Conservation (phyloP, 2,113 vertebrate genomes). For the Cavia aperea region DNA sequence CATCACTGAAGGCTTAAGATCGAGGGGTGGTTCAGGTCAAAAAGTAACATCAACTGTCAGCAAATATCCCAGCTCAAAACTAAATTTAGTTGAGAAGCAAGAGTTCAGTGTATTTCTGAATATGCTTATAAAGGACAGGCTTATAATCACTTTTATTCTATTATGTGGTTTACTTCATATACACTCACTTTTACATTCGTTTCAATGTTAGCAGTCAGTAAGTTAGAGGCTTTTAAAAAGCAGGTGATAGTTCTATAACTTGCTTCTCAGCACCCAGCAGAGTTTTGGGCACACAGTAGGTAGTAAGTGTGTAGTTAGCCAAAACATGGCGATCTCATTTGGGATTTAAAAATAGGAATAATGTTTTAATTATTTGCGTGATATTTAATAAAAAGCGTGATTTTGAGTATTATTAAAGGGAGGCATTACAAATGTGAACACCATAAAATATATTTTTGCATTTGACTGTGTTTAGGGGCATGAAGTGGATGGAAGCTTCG, state of each 20-base stretch:
- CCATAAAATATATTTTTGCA: constrained; percentile 49
- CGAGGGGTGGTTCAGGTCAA: background rate
- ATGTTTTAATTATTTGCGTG: constrained; percentile 55
- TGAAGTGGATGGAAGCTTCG: constrained; percentile 35
- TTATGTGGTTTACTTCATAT: constrained; percentile 3
- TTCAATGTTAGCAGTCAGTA: constrained; percentile 11
- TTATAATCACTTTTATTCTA: constrained; percentile 21
- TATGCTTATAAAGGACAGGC: background rate
- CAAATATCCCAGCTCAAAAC: constrained; percentile 22
- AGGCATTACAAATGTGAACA: constrained; percentile 30
- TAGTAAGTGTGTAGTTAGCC: constrained; percentile 12
- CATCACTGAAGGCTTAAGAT: background rate
- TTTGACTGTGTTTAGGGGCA: constrained; percentile 53
- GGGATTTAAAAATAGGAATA: constrained; percentile 18
- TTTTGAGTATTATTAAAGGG: constrained; percentile 37
- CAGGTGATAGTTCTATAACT: background rate
- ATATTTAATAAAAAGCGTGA: constrained; percentile 54
- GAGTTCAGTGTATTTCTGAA: background rate
- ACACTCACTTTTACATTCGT: background rate
- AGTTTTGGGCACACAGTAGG: constrained; percentile 25
- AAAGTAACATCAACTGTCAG: background rate
- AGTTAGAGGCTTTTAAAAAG: background rate
- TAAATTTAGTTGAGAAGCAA: background rate
- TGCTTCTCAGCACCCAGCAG: background rate
- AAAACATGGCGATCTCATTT: background rate